Base-by-base conservation (phyloP, 2,888 invertebrate genomes). In the Ligdia adustata region DNA sequence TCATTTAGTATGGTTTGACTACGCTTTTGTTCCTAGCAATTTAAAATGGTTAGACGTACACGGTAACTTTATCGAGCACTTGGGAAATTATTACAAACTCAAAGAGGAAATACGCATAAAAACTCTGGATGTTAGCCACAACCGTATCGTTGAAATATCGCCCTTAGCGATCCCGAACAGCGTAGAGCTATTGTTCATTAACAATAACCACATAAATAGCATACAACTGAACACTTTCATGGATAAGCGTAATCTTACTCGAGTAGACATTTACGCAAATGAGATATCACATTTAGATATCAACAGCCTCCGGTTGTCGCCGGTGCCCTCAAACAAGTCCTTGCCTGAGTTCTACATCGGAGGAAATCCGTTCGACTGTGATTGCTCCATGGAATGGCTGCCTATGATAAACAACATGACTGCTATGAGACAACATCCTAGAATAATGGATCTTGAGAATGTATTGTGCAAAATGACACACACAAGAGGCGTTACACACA, bases 341-440 rank as follows among this genome's bases (percentile, higher is more conserved):
- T 90, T 96, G 60, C 97, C 97, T 3, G 96, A 97, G 84, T 96
- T 98, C 86, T 97, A 96, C 80, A 92, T 98, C 67, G 97, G 96
- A 62, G 96, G 96, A 62, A 98, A 98, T 90, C 98, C 98, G 52
- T 96, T 98, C 87, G 94, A 95, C 75, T 98, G 98, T 85, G 97
- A 97, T 85, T 98, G 98, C 83, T 95, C 95, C 37, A 97, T 98
- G 97, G 97, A 97, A 80, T 98, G 98, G 98, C 83, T 98, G 72
- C 96, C 97, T 72, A 92, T 95, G 67, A 95, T 97, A 84, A 97
- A 97, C 89, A 96, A 95, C 83, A 93, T 96, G 92, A 95, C 95
- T 55, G 92, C 93, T 5, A 93, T 94, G 62, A 92, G 96, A 45
- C 96, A 96, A 75, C 95, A 97, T 81, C 97, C 98, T 2, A 92